Percentiles rank a stretch among this genome's conserved stretches.
Conservation (phyloP, 2,888 invertebrate species). For the Cordilura impudica region DNA sequence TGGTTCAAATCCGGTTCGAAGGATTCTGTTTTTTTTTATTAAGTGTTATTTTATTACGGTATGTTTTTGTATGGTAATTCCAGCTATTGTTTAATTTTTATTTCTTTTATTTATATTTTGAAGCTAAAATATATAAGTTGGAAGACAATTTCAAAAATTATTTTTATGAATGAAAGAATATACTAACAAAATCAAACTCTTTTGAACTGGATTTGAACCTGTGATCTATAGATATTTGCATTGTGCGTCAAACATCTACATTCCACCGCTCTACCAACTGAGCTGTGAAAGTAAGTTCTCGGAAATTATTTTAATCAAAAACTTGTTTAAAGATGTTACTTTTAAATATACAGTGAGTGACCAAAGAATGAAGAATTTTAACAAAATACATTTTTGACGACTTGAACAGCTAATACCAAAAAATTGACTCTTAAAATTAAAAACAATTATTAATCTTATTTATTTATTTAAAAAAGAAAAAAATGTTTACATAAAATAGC, state of each 20-base stretch:
- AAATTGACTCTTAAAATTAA: too few relatives aligned
- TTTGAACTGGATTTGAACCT: conserved; percentile 84
- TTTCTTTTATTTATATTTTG: not conserved
- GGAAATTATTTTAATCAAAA: too few relatives aligned
- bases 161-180: not conserved
- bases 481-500: too few relatives aligned
- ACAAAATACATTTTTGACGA: too few relatives aligned
- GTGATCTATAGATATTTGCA: conserved; percentile 82
- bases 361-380: too few relatives aligned
- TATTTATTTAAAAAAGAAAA: too few relatives aligned
- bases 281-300: conserved; percentile 73
- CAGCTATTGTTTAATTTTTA: not conserved
- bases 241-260: conserved; percentile 64
- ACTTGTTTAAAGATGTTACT: too few relatives aligned
- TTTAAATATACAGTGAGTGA: too few relatives aligned
- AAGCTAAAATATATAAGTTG: too few relatives aligned
- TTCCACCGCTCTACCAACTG: conserved; percentile 73
- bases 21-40: conserved; percentile 49
- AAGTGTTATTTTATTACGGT: not conserved
- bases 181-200: conserved; percentile 18
- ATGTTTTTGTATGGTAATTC: not conserved
- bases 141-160: too few relatives aligned
- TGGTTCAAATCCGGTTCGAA: conserved; percentile 84
- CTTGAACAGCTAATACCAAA: too few relatives aligned
- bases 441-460: too few relatives aligned